Conservation (phyloP, 2,888 invertebrate species). For the Hypercompe scribonia region DNA sequence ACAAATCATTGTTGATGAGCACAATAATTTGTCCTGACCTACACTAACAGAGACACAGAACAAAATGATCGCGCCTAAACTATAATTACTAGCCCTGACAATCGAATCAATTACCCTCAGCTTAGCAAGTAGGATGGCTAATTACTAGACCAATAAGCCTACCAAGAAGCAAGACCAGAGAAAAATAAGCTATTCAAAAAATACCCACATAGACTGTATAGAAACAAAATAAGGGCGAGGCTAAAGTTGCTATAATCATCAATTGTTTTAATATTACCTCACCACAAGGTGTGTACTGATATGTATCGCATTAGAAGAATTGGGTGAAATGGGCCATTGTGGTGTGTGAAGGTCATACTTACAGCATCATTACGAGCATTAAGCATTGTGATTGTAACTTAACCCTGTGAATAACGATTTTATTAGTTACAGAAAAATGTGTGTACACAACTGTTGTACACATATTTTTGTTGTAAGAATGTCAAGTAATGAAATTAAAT, state of each 20-base stretch:
- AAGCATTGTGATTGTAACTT: slow-evolving; percentile 4
- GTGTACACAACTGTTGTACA: neutral
- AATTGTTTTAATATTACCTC: slow-evolving; percentile 11
- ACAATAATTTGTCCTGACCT: no score
- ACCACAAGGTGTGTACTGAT: slow-evolving; percentile 3
- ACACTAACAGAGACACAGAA: no score
- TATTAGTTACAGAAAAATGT: slow-evolving; percentile 1
- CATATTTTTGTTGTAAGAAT: neutral
- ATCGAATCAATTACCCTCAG: no score
- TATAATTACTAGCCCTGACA: no score
- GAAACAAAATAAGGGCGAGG: slow-evolving; percentile 1
- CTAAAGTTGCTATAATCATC: neutral
- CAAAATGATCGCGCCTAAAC: no score
- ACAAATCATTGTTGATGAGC: no score
- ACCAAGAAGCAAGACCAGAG: no score
- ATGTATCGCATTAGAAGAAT: slow-evolving; percentile 1
- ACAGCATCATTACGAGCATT: slow-evolving; percentile 1
- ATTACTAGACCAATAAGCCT: no score
- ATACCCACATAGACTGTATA: neutral
- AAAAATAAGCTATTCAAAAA: neutral
- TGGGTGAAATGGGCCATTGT: slow-evolving; percentile 15
- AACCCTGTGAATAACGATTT: neutral
- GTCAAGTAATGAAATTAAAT: neutral
- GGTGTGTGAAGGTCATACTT: slow-evolving; percentile 8
- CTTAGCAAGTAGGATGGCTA: no score